A percentile compares a stretch with the other conserved stretches of the same genome.
These are phyloP conservation scores for Dysidea cf. avara DNA, from an alignment of 37 sponge, comb jelly and placozoan genomes.

Conservation along the genomic window DNA sequence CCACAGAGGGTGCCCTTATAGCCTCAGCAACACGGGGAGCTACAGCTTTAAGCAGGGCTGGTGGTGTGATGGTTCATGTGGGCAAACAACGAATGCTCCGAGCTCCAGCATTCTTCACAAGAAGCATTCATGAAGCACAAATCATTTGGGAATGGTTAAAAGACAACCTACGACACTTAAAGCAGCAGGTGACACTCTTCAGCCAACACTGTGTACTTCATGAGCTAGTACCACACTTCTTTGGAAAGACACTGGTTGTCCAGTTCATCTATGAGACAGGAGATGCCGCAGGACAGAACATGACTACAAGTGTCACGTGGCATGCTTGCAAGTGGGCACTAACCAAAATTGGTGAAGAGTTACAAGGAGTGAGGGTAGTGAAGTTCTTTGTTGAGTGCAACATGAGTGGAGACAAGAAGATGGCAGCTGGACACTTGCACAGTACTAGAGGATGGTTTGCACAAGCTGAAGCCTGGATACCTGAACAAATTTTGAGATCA, in stretches of 20 bases:
- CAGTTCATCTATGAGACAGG: slow-evolving; percentile 52
- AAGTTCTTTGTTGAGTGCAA: slow-evolving; percentile 50
- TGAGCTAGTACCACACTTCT: slow-evolving; percentile 4
- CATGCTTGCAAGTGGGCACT: slow-evolving; percentile 69
- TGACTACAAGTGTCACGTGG: slow-evolving; percentile 72
- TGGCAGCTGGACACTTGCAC: slow-evolving; percentile 11
- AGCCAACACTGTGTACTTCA: slow-evolving; percentile 63
- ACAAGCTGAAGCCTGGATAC: slow-evolving; percentile 79
- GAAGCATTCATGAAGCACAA: slow-evolving; percentile 39
- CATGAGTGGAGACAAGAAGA: slow-evolving; percentile 65
- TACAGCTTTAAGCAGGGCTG: slow-evolving; percentile 53
- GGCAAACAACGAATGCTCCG: slow-evolving; percentile 37
- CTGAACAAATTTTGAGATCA: slow-evolving; percentile 60
- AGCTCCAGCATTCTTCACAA: slow-evolving; percentile 36
- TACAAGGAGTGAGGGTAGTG: slow-evolving; percentile 28
- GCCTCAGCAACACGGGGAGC: slow-evolving; percentile 79
- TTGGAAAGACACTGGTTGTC: slow-evolving; percentile 40
- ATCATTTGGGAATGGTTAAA: slow-evolving; percentile 38
- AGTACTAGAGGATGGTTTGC: slow-evolving; percentile 50
- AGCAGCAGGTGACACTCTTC: slow-evolving; percentile 43
- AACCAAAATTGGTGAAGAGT: slow-evolving; percentile 27
- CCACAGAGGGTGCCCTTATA: slow-evolving; percentile 77
- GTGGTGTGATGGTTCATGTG: slow-evolving; percentile 44
- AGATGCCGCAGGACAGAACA: slow-evolving; percentile 81
- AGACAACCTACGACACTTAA: slow-evolving; percentile 10